These are phyloP conservation scores for Cryptoprocta ferox DNA, from an alignment of 2,797 vertebrate genomes.

Conservation along the genomic window DNA sequence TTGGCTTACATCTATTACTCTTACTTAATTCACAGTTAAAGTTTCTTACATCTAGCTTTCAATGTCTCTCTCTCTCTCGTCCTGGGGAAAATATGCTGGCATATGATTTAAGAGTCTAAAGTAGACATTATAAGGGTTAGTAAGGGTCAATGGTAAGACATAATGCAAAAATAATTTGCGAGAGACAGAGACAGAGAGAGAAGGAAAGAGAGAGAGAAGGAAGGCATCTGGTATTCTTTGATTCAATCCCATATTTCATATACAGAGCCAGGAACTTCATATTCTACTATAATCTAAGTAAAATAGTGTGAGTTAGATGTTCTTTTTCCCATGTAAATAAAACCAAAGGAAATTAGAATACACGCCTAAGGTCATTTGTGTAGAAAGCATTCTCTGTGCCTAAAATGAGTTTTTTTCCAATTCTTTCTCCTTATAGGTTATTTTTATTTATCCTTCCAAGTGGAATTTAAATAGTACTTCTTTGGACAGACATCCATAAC, in stretches of 20 bases:
- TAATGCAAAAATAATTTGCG: background rate
- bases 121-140: background rate
- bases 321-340: background rate
- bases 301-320: background rate
- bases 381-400: background rate
- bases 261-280: background rate
- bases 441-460: background rate
- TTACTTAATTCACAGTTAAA: constrained; percentile 66
- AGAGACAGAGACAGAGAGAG: background rate
- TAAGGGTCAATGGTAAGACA: background rate
- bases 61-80: background rate
- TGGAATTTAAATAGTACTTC: background rate
- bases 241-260: background rate
- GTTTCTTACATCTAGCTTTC: constrained; percentile 46
- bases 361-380: accelerated
- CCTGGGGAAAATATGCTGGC: background rate
- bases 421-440: background rate
- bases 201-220: background rate
- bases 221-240: background rate
- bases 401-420: background rate
- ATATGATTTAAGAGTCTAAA: constrained; percentile 38
- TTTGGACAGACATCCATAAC: background rate
- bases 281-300: constrained; percentile 1
- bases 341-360: background rate
- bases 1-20: constrained; percentile 57